Evolutionary conservation across 1,140 invertebrate genomes (phyloP), one percentile per base, ranked within the genome.

Genomic region (Philaenus spumarius): DNA sequence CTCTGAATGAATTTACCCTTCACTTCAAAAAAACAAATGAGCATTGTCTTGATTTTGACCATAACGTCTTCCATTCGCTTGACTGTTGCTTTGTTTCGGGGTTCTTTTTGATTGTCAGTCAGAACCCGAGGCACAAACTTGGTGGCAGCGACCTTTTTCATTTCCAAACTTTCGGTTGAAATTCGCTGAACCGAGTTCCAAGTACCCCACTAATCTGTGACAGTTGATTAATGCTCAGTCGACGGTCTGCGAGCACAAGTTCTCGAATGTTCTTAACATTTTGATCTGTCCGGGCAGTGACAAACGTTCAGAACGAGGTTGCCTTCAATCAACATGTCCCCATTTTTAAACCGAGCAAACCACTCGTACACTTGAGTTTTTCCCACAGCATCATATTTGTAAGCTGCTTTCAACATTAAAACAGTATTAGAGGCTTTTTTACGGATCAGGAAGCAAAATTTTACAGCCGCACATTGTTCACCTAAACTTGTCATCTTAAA

Each of bases 21-120:
- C n/a, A 12, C 40, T 47, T 70, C 61, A 55, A 72, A 73, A 59
- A 69, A 71, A 61, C 47, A 50, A 62, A 67, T 67, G 46, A 69
- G 53, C 65, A 70, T 70, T 7, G 63, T 63, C 55, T 72, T 71
- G 35, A 68, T 52, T 30, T 66, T 67, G 60, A 48, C 60, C 24
- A 42, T 14, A 20, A 22, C 30, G 40, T 56, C 45, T 35, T 63
- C 50, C 60, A 66, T 22, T 39, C 14, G 34, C 15, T 24, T 42
- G 45, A 50, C 20, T 58, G 43, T 39, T 57, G 48, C 23, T 55
- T 62, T 35, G 60, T 59, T 59, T 62, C 57, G 24, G 50, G 51
- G 23, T 45, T 40, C 12, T 59, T 61, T 57, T 61, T 58, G 47
- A 39, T 63, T 40, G 20, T 43, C 43, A 52, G 42, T 56, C 52